Conservation (phyloP, 2,113 vertebrate species). For the Lates calcarifer region DNA sequence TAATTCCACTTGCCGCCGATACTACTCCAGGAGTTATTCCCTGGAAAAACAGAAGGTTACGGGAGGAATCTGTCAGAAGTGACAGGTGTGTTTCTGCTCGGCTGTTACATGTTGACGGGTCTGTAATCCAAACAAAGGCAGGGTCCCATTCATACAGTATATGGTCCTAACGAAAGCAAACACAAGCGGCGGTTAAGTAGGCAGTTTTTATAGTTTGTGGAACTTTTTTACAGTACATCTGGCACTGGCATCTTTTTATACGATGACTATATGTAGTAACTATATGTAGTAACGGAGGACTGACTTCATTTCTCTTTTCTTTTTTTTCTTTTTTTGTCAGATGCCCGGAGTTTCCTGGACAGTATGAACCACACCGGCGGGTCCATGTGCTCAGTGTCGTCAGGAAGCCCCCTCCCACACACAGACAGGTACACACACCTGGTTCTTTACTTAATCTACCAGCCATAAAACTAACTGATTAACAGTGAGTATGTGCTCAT, state of each 20-base stretch:
- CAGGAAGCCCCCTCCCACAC: conserved; percentile 79
- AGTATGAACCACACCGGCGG: conserved; percentile 77
- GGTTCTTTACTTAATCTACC: not conserved
- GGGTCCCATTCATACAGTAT: no score
- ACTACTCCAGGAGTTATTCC: not conserved
- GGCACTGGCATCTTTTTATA: not conserved
- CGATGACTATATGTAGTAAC: not conserved
- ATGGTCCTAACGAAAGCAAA: conserved; percentile 23
- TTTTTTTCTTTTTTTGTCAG: conserved; percentile 75
- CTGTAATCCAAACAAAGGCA: conserved; percentile 32
- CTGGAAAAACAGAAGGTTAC: not conserved
- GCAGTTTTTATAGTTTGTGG: conserved; percentile 1
- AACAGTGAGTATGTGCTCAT: not conserved
- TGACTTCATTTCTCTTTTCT: not conserved
- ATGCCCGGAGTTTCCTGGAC: conserved; percentile 86
- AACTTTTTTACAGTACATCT: not conserved
- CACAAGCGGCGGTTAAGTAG: not conserved
- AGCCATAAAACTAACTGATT: not conserved
- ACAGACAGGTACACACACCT: conserved; percentile 84
- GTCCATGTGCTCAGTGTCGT: conserved; percentile 82
- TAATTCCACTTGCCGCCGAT: not conserved
- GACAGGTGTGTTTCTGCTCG: not conserved
- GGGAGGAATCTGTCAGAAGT: not conserved
- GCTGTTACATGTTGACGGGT: not conserved
- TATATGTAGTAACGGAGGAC: no score